Evolutionary conservation across 2,113 vertebrate genomes (phyloP), one percentile per base, ranked within the genome.

Genomic region (Aspiorhynchus laticeps): DNA sequence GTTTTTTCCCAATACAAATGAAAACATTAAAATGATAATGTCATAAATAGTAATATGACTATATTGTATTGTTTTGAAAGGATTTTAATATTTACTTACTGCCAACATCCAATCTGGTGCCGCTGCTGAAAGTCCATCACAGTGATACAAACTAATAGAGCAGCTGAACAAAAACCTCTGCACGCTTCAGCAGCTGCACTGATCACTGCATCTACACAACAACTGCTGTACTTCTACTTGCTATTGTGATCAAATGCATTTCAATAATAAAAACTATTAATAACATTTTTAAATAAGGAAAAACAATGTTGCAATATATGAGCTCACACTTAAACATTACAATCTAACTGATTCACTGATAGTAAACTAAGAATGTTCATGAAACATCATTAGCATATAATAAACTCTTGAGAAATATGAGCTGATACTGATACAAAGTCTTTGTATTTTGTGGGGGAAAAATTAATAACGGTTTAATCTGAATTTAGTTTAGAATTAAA

Each of bases 21-120:
- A 41, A 12, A 41, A 41, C 19, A 21, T 69, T 17, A 2, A 33
- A 33, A 41, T n/a, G 2, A 24, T 24, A 41, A 41, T n/a, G 1
- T 24, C 0, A 74, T n/a, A 73, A 8, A 2, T 28, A 14, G 6
- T 6, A 67, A 74, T 24, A n/a, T 6, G 4, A 41, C 21, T n/a
- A 21, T 1, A 5, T 4, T 74, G 10, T 14, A n/a, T 21, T n/a
- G 36, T 4, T 12, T 74, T 41, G 41, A 74, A 74, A n/a, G 4
- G 0, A 6, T 61, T 59, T 38, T 0, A 10, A 21, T 5, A 38
- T 38, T 48, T 33, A 85, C 84, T 85, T 61, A 85, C 84, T 65
- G 74, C 84, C 84, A 85, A 85, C 56, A 48, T 61, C 36, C 28
- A 85, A 74, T 85, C 73, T 85, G 24, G 56, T 67, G 26, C 84